Conservation (phyloP, 1,140 invertebrate species). For the Diabrotica undecimpunctata region DNA sequence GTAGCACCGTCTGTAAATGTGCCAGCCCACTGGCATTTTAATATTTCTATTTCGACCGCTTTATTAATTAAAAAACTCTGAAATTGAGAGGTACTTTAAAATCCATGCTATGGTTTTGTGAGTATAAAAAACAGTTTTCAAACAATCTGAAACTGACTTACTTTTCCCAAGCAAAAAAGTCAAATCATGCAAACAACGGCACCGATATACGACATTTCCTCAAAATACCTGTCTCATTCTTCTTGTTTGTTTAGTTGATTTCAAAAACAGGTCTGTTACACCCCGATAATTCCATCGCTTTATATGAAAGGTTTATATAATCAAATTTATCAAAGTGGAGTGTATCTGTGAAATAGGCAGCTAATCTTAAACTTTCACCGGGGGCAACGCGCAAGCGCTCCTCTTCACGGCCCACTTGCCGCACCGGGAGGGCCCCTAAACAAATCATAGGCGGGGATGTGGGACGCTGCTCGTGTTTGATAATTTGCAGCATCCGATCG, state of each 20-base stretch:
- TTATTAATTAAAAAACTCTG: too few relatives aligned
- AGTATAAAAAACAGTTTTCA: too few relatives aligned
- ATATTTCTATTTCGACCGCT: too few relatives aligned
- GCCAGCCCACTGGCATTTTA: too few relatives aligned
- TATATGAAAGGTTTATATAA: neutral
- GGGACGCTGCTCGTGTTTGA: neutral
- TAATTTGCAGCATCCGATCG: neutral
- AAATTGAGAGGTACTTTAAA: too few relatives aligned
- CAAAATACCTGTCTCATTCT: too few relatives aligned
- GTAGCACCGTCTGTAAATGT: too few relatives aligned
- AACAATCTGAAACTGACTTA: too few relatives aligned
- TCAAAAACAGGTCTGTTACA: conserved; percentile 3
- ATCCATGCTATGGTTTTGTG: too few relatives aligned
- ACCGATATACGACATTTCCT: too few relatives aligned
- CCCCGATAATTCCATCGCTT: neutral
- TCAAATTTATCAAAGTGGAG: conserved; percentile 4
- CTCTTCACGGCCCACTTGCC: neutral
- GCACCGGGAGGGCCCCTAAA: conserved; percentile 4
- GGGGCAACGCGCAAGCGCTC: conserved; percentile 2
- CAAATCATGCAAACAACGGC: too few relatives aligned
- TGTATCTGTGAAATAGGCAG: neutral
- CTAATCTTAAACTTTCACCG: conserved; percentile 10
- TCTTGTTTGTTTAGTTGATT: conserved; percentile 1
- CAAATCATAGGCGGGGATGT: neutral
- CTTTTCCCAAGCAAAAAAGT: too few relatives aligned